Evolutionary conservation across 2,113 vertebrate genomes (phyloP).

Genomic region (Shinisaurus crocodilurus): DNA sequence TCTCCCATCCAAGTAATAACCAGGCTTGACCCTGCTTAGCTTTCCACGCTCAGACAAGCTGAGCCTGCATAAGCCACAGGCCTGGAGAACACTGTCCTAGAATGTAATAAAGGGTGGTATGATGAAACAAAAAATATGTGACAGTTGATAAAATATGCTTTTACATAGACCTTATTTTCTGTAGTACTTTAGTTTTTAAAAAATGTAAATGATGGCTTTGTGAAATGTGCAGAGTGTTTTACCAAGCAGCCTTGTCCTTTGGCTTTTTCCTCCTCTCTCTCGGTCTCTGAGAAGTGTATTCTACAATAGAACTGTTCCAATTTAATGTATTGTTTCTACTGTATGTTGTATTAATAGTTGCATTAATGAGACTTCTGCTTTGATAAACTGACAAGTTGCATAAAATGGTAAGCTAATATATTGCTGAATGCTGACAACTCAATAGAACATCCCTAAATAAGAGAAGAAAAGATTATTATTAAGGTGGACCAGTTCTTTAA

Average conservation of each 20-base stretch:
- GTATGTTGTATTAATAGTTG: slow-evolving; percentile 85
- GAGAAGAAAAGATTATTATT: slow-evolving; percentile 72
- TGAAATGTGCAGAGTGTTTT: slow-evolving; percentile 87
- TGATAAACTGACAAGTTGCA: slow-evolving; percentile 88
- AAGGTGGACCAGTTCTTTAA: slow-evolving; percentile 86
- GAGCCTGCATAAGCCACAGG: no score
- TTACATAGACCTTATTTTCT: slow-evolving; percentile 77
- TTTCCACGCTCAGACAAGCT: no score
- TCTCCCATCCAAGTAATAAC: no score
- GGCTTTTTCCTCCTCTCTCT: slow-evolving; percentile 72
- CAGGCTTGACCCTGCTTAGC: no score
- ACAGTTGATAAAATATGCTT: slow-evolving; percentile 73
- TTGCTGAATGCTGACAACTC: slow-evolving; percentile 79
- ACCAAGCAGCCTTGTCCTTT: slow-evolving; percentile 94
- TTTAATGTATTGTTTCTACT: slow-evolving; percentile 89
- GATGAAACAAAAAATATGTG: slow-evolving; percentile 75
- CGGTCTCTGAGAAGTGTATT: slow-evolving; percentile 91
- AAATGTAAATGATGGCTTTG: slow-evolving; percentile 83
- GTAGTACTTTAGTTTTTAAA: slow-evolving; percentile 74
- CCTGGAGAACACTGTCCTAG: no score
- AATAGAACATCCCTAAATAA: slow-evolving; percentile 75
- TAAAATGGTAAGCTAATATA: slow-evolving; percentile 82
- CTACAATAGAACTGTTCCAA: slow-evolving; percentile 94
- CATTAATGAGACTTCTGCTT: slow-evolving; percentile 87
- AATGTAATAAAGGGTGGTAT: slow-evolving; percentile 58